A percentile compares a stretch with the other conserved stretches of the same genome.
These are phyloP conservation scores for Hyalella azteca DNA, from an alignment of 2,888 invertebrate species.

Conservation along the genomic window DNA sequence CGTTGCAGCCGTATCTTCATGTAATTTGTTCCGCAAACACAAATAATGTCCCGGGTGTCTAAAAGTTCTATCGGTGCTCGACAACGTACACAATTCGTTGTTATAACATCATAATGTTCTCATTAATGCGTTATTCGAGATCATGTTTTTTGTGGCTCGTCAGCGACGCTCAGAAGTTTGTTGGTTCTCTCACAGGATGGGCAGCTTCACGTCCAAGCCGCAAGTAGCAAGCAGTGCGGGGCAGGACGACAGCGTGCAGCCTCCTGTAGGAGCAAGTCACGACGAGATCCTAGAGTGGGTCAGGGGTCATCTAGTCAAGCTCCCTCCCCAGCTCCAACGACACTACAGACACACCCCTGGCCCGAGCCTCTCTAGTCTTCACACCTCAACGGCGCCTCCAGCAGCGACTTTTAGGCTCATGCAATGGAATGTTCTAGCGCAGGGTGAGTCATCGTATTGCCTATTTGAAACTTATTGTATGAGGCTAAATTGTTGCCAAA, in stretches of 20 bases:
- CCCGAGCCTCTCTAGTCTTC: neutral
- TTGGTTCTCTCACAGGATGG: conserved; percentile 77
- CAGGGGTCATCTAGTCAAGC: conserved; percentile 65
- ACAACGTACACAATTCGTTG: no score
- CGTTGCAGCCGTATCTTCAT: no score
- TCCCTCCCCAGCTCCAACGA: conserved; percentile 64
- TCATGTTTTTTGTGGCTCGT: no score
- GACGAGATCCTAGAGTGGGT: conserved; percentile 68
- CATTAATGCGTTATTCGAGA: no score
- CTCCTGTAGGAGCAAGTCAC: conserved; percentile 62
- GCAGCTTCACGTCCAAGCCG: conserved; percentile 74
- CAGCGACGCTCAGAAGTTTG: no score
- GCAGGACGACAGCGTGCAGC: conserved; percentile 69
- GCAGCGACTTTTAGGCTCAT: conserved; percentile 69
- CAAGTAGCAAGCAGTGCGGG: conserved; percentile 71
- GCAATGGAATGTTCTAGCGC: conserved; percentile 76
- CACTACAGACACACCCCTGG: conserved; percentile 41
- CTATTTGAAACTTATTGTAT: no score
- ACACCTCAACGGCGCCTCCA: conserved; percentile 62
- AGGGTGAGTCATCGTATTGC: conserved; percentile 70
- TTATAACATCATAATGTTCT: no score
- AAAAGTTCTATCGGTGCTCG: no score
- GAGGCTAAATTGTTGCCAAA: no score
- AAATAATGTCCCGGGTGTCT: no score
- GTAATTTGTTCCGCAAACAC: no score